A percentile compares a stretch with the other conserved stretches of the same genome.
Conservation (phyloP, 1,140 invertebrate genomes). For the Micrasema minimum region DNA sequence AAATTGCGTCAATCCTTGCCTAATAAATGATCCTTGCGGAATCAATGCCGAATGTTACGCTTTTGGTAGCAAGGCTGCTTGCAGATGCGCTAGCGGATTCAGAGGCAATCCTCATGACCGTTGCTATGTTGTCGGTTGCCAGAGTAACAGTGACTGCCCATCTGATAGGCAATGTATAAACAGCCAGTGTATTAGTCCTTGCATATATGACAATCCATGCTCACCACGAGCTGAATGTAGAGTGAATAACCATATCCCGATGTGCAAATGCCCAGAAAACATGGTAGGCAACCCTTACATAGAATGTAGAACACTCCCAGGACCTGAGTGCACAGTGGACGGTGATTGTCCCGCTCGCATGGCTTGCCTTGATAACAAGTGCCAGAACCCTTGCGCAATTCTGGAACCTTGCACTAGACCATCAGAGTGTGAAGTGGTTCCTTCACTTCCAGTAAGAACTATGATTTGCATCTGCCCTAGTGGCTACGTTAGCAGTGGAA, state of each 20-base stretch:
- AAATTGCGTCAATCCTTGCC: conserved; percentile 86
- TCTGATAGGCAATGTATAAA: conserved; percentile 85
- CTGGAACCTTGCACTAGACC: conserved; percentile 84
- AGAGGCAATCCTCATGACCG: conserved; percentile 82
- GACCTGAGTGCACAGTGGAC: conserved; percentile 83
- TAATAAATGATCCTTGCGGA: conserved; percentile 82
- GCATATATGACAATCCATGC: conserved; percentile 81
- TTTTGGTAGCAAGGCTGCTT: conserved; percentile 78
- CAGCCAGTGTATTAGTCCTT: conserved; percentile 87
- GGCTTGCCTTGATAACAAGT: conserved; percentile 85
- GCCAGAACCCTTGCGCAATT: conserved; percentile 83
- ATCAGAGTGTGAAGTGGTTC: conserved; percentile 82
- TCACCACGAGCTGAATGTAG: conserved; percentile 81
- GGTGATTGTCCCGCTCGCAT: conserved; percentile 81
- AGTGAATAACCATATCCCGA: conserved; percentile 82
- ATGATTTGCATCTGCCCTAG: conserved; percentile 90
- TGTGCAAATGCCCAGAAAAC: conserved; percentile 82
- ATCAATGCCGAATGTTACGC: conserved; percentile 86
- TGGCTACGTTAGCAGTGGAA: conserved; percentile 87
- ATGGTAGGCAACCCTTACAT: conserved; percentile 84
- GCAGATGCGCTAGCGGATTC: conserved; percentile 82
- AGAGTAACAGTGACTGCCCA: conserved; percentile 89
- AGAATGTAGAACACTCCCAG: conserved; percentile 76
- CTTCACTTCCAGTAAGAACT: conserved; percentile 83
- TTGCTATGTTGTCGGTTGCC: conserved; percentile 86